These are phyloP conservation scores for Trilocha varians DNA, from an alignment of 2,888 invertebrate genomes.

Conservation along the genomic window DNA sequence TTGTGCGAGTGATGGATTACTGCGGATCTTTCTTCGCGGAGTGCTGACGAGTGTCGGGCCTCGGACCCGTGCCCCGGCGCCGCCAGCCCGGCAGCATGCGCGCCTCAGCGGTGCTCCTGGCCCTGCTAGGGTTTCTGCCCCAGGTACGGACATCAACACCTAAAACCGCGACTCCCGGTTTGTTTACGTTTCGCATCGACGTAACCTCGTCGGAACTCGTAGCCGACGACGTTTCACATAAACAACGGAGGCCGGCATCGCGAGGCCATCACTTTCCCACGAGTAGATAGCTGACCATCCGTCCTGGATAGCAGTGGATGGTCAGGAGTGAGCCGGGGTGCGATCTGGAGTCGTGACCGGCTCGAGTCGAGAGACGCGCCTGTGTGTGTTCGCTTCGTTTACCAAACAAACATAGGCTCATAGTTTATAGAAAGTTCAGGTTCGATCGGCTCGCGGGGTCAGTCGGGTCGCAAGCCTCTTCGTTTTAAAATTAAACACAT, in stretches of 20 bases:
- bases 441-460: conserved; percentile 67
- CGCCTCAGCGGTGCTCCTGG: conserved; percentile 69
- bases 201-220: conserved; percentile 29
- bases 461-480: conserved; percentile 68
- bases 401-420: conserved; percentile 65
- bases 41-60: conserved; percentile 58
- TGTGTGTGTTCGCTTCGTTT: conserved; percentile 64
- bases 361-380: conserved; percentile 42
- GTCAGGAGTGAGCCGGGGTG: conserved; percentile 49
- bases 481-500: conserved; percentile 73
- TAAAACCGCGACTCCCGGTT: conserved; percentile 53
- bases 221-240: conserved; percentile 31
- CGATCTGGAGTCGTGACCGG: conserved; percentile 61
- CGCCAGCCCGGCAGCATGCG: conserved; percentile 69
- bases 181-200: conserved; percentile 45
- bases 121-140: conserved; percentile 73
- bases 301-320: conserved; percentile 72
- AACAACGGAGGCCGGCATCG: conserved; percentile 25
- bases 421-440: conserved; percentile 73
- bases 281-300: conserved; percentile 40
- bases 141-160: conserved; percentile 61
- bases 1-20: conserved; percentile 70
- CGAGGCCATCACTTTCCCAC: conserved; percentile 65
- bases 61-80: conserved; percentile 62
- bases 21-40: conserved; percentile 46